phyloP scores from a whole-genome alignment of 2,113 vertebrate species.

The Larimichthys crocea region DNA sequence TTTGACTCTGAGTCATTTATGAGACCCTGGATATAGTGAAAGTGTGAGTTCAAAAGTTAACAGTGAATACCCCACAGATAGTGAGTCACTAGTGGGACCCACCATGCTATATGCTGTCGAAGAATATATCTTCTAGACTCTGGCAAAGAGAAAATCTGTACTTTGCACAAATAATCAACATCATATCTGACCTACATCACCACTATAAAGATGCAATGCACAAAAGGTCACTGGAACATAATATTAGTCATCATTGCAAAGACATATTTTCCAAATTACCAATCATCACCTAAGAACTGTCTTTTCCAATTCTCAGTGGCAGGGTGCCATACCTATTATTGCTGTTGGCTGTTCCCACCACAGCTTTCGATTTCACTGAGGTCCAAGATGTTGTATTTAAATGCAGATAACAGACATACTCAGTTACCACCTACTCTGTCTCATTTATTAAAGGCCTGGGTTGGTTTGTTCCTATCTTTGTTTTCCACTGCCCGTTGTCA shows the following conservation, averaged over 20 bases:
- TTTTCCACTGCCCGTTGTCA: conserved; percentile 38
- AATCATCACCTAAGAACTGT: conserved; percentile 29
- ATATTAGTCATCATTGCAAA: conserved; percentile 42
- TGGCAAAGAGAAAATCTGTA: not conserved
- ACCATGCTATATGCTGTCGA: conserved; percentile 44
- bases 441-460: conserved; percentile 33
- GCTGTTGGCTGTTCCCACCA: conserved; percentile 41
- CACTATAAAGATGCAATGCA: not conserved
- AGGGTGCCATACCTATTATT: not conserved
- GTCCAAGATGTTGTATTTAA: conserved; percentile 28
- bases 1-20: conserved; percentile 59
- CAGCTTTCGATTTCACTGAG: conserved; percentile 44
- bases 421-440: conserved; percentile 50
- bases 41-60: conserved; percentile 58
- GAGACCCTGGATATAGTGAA: conserved; percentile 67
- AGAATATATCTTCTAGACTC: conserved; percentile 35
- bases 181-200: conserved; percentile 4
- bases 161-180: not conserved
- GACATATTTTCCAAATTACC: conserved; percentile 54
- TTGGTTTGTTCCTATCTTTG: conserved; percentile 28
- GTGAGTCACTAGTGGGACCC: conserved; percentile 30
- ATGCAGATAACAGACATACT: conserved; percentile 19
- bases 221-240: conserved; percentile 45
- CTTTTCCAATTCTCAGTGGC: conserved; percentile 41
- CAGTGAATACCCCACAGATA: conserved; percentile 1